Percentiles rank a stretch among this genome's conserved stretches.
These are phyloP conservation scores for Bombus polaris DNA, from an alignment of 1,140 invertebrate genomes.

Conservation along the genomic window DNA sequence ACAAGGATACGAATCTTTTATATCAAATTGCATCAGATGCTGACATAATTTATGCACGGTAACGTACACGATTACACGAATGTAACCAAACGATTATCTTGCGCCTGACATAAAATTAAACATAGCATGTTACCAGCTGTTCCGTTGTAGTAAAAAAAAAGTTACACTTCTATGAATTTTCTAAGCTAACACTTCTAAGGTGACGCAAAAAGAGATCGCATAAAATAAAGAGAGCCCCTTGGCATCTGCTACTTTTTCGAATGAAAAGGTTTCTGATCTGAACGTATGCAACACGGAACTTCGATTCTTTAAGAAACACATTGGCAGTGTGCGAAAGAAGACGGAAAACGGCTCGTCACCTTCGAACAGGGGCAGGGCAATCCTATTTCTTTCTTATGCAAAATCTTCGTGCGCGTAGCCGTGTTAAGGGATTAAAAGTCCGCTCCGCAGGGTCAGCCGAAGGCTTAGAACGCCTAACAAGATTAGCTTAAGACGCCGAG, in stretches of 20 bases:
- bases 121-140: neutral
- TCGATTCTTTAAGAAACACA: neutral
- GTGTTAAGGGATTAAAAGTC: conserved; percentile 82
- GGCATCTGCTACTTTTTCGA: conserved; percentile 9
- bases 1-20: too few relatives aligned
- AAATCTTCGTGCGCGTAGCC: conserved; percentile 77
- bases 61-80: neutral
- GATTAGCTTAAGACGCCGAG: conserved; percentile 82
- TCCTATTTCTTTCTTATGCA: conserved; percentile 82
- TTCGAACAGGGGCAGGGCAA: conserved; percentile 71
- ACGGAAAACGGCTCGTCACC: conserved; percentile 55
- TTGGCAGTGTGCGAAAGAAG: conserved; percentile 21
- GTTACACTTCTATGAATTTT: neutral
- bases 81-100: neutral
- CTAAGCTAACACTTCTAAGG: neutral
- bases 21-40: too few relatives aligned
- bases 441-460: conserved; percentile 80
- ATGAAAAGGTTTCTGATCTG: neutral
- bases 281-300: neutral
- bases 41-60: too few relatives aligned
- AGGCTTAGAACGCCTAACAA: conserved; percentile 81
- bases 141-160: neutral
- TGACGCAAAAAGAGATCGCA: neutral
- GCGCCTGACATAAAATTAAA: neutral
- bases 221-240: neutral